Evolutionary conservation across 2,888 invertebrate species (phyloP).

Genomic region (Polyploca ridens): DNA sequence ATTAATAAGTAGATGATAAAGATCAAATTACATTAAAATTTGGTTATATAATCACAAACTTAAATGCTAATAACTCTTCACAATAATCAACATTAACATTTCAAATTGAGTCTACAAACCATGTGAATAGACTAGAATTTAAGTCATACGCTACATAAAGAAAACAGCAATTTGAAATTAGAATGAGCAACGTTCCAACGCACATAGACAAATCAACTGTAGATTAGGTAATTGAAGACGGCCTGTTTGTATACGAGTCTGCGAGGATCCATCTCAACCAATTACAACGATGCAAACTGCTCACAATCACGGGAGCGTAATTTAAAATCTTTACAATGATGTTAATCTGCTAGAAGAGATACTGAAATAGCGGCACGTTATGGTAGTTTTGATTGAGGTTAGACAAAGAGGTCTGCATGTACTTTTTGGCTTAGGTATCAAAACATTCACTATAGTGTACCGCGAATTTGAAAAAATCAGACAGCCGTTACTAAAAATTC

Average conservation of each 20-base stretch:
- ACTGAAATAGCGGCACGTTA: not conserved
- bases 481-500: too few species aligned
- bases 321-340: constrained; percentile 44
- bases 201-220: not conserved
- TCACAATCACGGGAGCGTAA: constrained; percentile 55
- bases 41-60: too few species aligned
- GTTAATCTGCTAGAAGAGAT: not conserved
- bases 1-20: too few species aligned
- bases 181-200: not conserved
- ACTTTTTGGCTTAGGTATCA: too few species aligned
- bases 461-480: too few species aligned
- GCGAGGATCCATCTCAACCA: constrained; percentile 47
- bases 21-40: too few species aligned
- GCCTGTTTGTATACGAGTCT: constrained; percentile 16
- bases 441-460: too few species aligned
- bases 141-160: not conserved
- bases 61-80: too few species aligned
- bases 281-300: constrained; percentile 60
- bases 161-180: not conserved
- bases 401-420: too few species aligned
- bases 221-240: constrained; percentile 22
- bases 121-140: not conserved
- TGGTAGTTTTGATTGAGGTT: too few species aligned
- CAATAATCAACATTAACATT: too few species aligned
- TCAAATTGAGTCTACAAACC: too few species aligned